Percentiles rank a stretch among this genome's conserved stretches.
Evolutionary conservation across 2,113 vertebrate genomes (phyloP).

Genomic region (Choloepus hoffmanni): DNA sequence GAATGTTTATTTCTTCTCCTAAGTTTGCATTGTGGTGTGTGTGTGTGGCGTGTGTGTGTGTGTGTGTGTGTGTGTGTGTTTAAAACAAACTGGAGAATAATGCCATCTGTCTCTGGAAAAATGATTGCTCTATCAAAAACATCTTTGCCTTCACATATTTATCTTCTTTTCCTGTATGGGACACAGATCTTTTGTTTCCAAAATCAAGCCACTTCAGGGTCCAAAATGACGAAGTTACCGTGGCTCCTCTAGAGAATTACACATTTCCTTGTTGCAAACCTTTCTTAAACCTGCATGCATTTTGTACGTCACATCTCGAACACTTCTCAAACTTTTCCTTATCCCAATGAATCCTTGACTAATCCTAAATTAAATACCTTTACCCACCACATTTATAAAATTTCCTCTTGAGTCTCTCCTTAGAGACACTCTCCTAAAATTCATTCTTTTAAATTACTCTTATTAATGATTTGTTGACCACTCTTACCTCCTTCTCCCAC

Average conservation of each 20-base stretch:
- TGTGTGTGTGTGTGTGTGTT: too few species aligned
- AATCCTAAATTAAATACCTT: rapidly evolving
- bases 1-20: neutral
- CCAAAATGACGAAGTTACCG: neutral
- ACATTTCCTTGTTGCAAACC: too few species aligned
- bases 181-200: too few species aligned
- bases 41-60: neutral
- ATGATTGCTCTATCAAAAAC: neutral
- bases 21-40: neutral
- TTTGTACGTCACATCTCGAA: neutral
- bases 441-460: neutral
- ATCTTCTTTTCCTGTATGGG: neutral
- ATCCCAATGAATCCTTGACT: neutral
- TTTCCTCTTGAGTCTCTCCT: neutral
- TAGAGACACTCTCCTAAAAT: neutral
- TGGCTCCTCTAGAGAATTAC: neutral
- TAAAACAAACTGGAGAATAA: too few species aligned
- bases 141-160: neutral
- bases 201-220: rapidly evolving
- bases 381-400: neutral
- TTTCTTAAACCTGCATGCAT: neutral
- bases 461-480: rapidly evolving
- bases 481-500: neutral
- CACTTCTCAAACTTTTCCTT: neutral
- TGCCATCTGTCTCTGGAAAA: neutral